Base-by-base conservation (phyloP, 1,140 invertebrate genomes). In the Anoplolepis gracilipes region DNA sequence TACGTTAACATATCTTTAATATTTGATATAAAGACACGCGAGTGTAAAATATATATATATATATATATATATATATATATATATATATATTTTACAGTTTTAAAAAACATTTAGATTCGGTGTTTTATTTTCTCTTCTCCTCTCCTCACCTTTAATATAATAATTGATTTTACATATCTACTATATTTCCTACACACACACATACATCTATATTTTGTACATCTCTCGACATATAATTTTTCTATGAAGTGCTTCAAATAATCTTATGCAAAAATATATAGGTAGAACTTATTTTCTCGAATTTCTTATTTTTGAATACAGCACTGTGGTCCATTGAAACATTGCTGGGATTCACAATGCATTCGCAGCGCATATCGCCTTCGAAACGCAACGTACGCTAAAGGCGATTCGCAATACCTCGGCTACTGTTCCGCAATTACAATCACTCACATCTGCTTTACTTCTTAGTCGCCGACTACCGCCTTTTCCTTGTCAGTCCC, bases 341-440 rank as follows among this genome's bases (percentile, higher is more conserved):
- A 33, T 33, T 11, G 11, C 7, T 30, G 7, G 28, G n/a, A 10
- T 19, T 19, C 22, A 19, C 30, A 76, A 76, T 61, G 55, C 53
- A 39, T 28, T 62, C 39, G 3, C 13, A 11, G 19, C 6, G 36
- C 13, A 30, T 55, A 67, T 69, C 33, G 64, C 16, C 28, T 42
- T 70, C 65, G 28, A 82, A 42, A 36, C 16, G 36, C 42, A 39
- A 42, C 65, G 19, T 13, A 36, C 28, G 28, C 87, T 81, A n/a
- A 33, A 53, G 85, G 87, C 88, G 59, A 88, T 30, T 65, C 55
- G 77, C 85, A 49, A 84, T 77, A 55, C 59, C 25, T 42, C 42
- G 49, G 92, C 92, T 93, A 93, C 92, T 75, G 93, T 93, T 93
- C 85, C 87, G 77, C 92, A 93, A 93, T 94, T 93, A 91, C 91